phyloP scores from a whole-genome alignment of 92 coral and sea anemone species.

The Siderastrea radians region DNA sequence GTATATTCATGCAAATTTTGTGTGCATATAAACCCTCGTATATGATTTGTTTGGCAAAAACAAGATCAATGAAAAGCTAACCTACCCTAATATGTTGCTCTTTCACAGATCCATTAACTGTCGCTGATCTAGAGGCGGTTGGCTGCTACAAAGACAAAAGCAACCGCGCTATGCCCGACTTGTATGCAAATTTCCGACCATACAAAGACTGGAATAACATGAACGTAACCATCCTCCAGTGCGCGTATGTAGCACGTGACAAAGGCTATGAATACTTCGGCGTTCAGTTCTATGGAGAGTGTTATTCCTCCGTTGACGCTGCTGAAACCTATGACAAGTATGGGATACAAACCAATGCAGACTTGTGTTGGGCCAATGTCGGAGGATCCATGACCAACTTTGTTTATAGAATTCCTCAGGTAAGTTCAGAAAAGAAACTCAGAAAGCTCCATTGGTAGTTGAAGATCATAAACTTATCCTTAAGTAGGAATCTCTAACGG shows the following conservation, averaged over 20 bases:
- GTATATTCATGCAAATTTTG: too few species aligned
- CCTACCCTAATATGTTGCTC: too few species aligned
- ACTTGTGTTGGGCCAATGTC: conserved; percentile 28
- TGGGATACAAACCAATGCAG: not conserved
- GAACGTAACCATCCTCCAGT: conserved; percentile 64
- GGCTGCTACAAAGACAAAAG: conserved; percentile 77
- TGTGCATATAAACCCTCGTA: too few species aligned
- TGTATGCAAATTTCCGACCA: conserved; percentile 69
- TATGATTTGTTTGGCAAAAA: too few species aligned
- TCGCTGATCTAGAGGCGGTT: conserved; percentile 22
- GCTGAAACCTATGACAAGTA: conserved; percentile 47
- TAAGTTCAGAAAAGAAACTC: not conserved
- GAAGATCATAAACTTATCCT: too few species aligned
- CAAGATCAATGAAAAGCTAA: too few species aligned
- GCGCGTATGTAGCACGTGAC: conserved; percentile 82
- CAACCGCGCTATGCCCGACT: conserved; percentile 55
- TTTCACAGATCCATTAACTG: conserved; percentile 62
- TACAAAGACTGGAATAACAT: conserved; percentile 69
- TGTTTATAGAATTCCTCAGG: conserved; percentile 40
- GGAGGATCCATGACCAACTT: conserved; percentile 58
- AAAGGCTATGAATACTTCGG: conserved; percentile 69
- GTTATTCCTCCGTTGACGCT: conserved; percentile 58
- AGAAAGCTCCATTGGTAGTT: too few species aligned
- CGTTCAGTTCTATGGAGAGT: conserved; percentile 86
- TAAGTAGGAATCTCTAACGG: too few species aligned